Conservation (phyloP, 2,888 invertebrate species). For the Tenthredo scrophulariae region DNA sequence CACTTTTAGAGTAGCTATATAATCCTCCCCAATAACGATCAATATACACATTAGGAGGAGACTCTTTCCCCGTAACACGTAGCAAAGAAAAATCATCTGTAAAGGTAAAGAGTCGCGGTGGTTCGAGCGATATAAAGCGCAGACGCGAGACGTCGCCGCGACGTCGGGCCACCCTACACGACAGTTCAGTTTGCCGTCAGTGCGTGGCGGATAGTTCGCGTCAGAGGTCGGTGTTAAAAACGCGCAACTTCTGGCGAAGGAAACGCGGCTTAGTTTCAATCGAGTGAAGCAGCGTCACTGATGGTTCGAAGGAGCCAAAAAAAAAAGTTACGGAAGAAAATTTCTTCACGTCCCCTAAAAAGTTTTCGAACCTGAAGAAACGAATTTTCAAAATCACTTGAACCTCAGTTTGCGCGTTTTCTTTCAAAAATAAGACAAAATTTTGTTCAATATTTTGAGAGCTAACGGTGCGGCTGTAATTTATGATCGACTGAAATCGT, state of each 20-base stretch:
- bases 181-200: slow-evolving; percentile 26
- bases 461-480: background rate
- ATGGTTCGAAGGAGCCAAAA: background rate
- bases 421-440: background rate
- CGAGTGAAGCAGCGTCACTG: background rate
- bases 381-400: background rate
- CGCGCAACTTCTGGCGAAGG: background rate
- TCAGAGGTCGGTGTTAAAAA: background rate
- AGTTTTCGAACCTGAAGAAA: background rate
- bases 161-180: background rate
- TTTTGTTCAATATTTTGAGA: background rate
- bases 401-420: background rate
- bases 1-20: slow-evolving; percentile 40
- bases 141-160: slow-evolving; percentile 33
- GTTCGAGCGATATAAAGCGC: slow-evolving; percentile 15
- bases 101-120: slow-evolving; percentile 40
- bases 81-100: slow-evolving; percentile 44
- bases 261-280: background rate
- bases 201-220: slow-evolving; percentile 44
- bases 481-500: background rate
- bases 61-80: slow-evolving; percentile 12
- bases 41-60: slow-evolving; percentile 44
- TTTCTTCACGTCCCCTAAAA: background rate
- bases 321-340: background rate
- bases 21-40: slow-evolving; percentile 43